Evolutionary conservation across 2,888 invertebrate genomes (phyloP).

Genomic region (Poecilobothrus nobilitatus): DNA sequence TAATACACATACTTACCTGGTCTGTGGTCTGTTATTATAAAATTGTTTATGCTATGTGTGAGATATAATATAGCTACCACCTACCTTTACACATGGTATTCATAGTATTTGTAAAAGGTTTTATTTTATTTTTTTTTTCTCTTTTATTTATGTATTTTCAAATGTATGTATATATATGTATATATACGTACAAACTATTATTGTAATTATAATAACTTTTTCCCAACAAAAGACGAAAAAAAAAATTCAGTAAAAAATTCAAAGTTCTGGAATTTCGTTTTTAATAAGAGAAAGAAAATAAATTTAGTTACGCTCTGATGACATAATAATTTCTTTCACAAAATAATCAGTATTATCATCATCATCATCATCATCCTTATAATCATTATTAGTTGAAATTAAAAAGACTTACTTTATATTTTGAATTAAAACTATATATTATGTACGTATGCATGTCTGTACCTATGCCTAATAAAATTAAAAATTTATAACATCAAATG

Average conservation of each 20-base stretch:
- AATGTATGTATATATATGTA: background rate
- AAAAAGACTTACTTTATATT: no score
- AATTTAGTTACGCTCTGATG: slow-evolving; percentile 4
- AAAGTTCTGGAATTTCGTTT: no score
- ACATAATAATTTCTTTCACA: background rate
- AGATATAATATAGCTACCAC: background rate
- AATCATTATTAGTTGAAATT: background rate
- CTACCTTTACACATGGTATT: background rate
- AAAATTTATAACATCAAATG: no score
- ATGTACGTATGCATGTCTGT: no score
- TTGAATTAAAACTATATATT: no score
- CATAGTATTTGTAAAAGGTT: no score
- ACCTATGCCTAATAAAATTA: no score
- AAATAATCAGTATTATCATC: background rate
- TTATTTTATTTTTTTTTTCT: no score
- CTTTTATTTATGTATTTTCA: no score
- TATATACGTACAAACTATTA: background rate
- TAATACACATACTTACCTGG: background rate
- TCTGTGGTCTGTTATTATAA: slow-evolving; percentile 4
- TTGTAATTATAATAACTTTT: background rate
- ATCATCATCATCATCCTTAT: background rate
- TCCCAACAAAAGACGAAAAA: background rate
- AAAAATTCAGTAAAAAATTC: no score
- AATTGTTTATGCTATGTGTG: background rate
- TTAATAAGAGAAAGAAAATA: background rate